A percentile compares a stretch with the other conserved stretches of the same genome.
These are phyloP conservation scores for Stenurella melanura DNA, from an alignment of 2,888 invertebrate genomes.

Conservation along the genomic window DNA sequence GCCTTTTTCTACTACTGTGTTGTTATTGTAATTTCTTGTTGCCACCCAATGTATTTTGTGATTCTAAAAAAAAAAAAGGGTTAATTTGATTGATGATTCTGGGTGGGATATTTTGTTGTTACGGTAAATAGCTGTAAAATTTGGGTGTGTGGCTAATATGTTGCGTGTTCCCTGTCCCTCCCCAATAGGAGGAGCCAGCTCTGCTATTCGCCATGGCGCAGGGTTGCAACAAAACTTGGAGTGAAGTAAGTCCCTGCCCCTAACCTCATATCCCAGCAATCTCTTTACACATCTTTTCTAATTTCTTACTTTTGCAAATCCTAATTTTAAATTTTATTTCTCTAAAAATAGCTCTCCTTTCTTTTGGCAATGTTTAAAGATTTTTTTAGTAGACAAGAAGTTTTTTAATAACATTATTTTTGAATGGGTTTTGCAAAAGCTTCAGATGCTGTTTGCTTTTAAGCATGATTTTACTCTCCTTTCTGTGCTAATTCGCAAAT, in stretches of 20 bases:
- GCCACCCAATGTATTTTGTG: slow-evolving; percentile 2
- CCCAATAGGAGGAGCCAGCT: slow-evolving; percentile 79
- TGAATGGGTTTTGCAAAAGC: slow-evolving; percentile 53
- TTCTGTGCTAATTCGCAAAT: slow-evolving; percentile 55
- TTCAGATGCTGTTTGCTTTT: slow-evolving; percentile 52
- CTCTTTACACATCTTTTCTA: slow-evolving; percentile 52
- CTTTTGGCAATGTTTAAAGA: slow-evolving; percentile 39
- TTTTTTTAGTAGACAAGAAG: slow-evolving; percentile 37
- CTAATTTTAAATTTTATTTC: slow-evolving; percentile 41
- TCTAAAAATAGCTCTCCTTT: slow-evolving; percentile 46
- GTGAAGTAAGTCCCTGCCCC: slow-evolving; percentile 89
- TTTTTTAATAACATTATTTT: slow-evolving; percentile 44
- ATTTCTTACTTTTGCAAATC: slow-evolving; percentile 44
- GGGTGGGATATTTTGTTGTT: slow-evolving; percentile 45
- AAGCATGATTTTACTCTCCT: slow-evolving; percentile 56
- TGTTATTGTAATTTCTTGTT: background rate
- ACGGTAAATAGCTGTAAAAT: slow-evolving; percentile 52
- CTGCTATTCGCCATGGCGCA: slow-evolving; percentile 94
- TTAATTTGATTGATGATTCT: background rate
- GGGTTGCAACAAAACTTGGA: slow-evolving; percentile 95
- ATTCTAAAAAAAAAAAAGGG: background rate
- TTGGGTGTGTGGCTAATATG: slow-evolving; percentile 73
- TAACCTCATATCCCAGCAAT: slow-evolving; percentile 62
- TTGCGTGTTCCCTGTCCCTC: slow-evolving; percentile 74
- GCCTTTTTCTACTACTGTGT: background rate